Base-by-base conservation (phyloP, 2,113 vertebrate genomes). In the Mola mola region DNA sequence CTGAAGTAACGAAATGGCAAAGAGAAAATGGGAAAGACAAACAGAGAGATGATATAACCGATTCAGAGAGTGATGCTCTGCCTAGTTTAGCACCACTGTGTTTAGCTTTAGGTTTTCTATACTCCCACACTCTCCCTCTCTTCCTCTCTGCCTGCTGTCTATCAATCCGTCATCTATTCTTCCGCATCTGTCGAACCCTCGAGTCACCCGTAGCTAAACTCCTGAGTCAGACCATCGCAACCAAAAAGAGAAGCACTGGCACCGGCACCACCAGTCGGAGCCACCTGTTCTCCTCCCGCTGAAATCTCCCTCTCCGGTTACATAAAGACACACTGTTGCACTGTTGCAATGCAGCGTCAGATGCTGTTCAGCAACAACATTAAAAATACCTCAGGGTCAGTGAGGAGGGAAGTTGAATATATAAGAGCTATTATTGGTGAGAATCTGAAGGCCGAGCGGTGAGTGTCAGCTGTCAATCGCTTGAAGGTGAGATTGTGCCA, bases 381-480 rank as follows among this genome's bases (percentile, higher is more conserved):
- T 78, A 81, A 84, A 88, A 82, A 88, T 82, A 87, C 72, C 61
- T 82, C 73, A 50, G 73, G 70, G 81, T 84, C 79, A 75, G 66
- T 6, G 59, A 73, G 64, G 53, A 78, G 60, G 63, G 57, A 77
- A 84, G 76, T 70, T 78, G 57, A 86, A 78, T 71, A 80, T 60
- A 79, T 66, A 47, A 74, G 52, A 66, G 72, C 41, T 76, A 77
- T 85, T 79, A 55, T 29, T 47, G 11, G 37, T 57, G 24, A 66
- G 55, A 62, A 63, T 29, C 42, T 5, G 56, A 40, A 53, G 46
- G 33, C 8, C 3, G 6, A 78, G 42, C 68, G 19, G 47, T 67
- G 76, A 73, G 40, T 13, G 44, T 29, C 2, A n/a, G n/a, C n/a
- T n/a, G n/a, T n/a, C n/a, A n/a, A 4, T 8, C 29, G 11, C 8